Evolutionary conservation across 2,113 vertebrate species (phyloP).

Genomic region (Apeltes quadracus): DNA sequence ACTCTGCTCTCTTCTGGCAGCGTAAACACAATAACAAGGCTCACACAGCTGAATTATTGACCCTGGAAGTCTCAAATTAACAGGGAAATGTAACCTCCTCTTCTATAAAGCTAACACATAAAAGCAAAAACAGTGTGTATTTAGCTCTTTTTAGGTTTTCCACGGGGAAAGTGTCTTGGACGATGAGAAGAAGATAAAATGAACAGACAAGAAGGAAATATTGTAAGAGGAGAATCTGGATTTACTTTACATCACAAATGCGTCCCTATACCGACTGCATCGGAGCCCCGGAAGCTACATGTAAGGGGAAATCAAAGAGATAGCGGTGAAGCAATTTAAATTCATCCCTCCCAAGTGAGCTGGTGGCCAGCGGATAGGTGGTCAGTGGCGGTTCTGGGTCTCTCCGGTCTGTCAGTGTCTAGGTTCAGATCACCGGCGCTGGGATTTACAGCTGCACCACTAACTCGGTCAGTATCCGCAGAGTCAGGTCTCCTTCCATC

Average conservation of each 20-base stretch:
- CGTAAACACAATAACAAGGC: constrained; percentile 30
- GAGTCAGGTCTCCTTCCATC: no score
- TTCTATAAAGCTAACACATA: background rate
- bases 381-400: no score
- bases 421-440: no score
- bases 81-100: background rate
- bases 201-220: background rate
- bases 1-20: constrained; percentile 6
- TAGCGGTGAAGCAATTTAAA: no score
- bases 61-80: background rate
- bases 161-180: constrained; percentile 2
- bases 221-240: background rate
- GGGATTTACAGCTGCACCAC: no score
- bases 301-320: no score
- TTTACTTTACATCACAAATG: background rate
- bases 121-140: background rate
- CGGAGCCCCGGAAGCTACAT: background rate
- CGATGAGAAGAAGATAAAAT: constrained; percentile 10
- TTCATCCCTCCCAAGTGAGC: no score
- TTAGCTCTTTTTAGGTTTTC: background rate
- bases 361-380: no score
- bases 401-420: no score
- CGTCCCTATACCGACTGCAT: background rate
- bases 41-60: constrained; percentile 6
- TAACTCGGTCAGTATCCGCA: no score